These are phyloP conservation scores for Drosophila novamexicana DNA, from an alignment of 1,140 invertebrate genomes.

Conservation along the genomic window DNA sequence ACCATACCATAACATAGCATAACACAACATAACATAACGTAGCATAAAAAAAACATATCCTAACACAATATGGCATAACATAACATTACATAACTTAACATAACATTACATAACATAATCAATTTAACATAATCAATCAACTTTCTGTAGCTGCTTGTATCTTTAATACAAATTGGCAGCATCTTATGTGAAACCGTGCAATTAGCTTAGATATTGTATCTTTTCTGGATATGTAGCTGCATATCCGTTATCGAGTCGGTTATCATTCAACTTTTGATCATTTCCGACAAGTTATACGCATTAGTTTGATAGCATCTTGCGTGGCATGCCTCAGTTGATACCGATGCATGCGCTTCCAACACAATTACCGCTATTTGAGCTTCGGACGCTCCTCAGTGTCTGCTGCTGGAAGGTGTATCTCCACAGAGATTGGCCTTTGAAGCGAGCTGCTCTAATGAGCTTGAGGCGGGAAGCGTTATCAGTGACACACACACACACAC, in stretches of 20 bases:
- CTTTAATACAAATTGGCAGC: constrained; percentile 15
- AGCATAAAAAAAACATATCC: too few species aligned
- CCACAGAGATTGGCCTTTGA: constrained; percentile 10
- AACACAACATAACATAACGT: too few species aligned
- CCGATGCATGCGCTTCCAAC: not conserved
- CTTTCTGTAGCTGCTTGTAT: not conserved
- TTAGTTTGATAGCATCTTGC: not conserved
- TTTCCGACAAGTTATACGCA: constrained; percentile 23
- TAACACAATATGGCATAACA: too few species aligned
- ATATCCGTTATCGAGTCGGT: constrained; percentile 2
- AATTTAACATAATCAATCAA: not conserved
- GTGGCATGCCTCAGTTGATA: constrained; percentile 14
- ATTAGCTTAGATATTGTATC: constrained; percentile 19
- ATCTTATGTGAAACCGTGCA: constrained; percentile 1
- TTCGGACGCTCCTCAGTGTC: constrained; percentile 14
- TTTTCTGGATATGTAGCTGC: not conserved
- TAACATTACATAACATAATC: too few species aligned
- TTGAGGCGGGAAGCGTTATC: constrained; percentile 15
- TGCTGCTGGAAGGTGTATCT: constrained; percentile 15
- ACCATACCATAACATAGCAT: too few species aligned
- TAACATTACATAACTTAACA: too few species aligned
- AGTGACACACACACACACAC: constrained; percentile 12
- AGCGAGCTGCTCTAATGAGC: constrained; percentile 12
- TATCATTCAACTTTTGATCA: constrained; percentile 15
- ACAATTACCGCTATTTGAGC: not conserved